These are phyloP conservation scores for Neelides sp. DNA, from an alignment of 1,140 invertebrate species.

Conservation along the genomic window DNA sequence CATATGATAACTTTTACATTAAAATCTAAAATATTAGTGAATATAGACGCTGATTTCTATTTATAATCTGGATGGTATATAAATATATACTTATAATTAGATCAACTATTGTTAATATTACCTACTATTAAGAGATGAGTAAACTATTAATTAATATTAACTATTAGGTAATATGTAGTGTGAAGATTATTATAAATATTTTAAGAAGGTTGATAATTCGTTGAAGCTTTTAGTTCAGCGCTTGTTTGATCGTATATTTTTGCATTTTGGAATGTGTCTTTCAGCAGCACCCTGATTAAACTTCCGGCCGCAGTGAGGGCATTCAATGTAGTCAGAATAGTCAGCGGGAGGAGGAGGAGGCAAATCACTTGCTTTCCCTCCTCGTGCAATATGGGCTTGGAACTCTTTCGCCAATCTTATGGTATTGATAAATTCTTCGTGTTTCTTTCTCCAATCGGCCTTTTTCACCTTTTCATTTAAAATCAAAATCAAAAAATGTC, in stretches of 20 bases:
- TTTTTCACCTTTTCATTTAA: slow-evolving; percentile 40
- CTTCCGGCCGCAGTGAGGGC: slow-evolving; percentile 74
- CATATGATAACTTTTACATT: no score
- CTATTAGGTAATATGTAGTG: no score
- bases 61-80: no score
- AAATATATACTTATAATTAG: no score
- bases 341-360: slow-evolving; percentile 76
- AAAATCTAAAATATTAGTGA: no score
- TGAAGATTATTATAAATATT: no score
- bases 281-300: slow-evolving; percentile 78
- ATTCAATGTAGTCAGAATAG: slow-evolving; percentile 79
- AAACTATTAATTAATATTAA: no score
- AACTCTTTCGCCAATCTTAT: slow-evolving; percentile 79
- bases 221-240: slow-evolving; percentile 35
- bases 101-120: no score
- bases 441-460: slow-evolving; percentile 76
- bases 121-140: no score
- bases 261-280: slow-evolving; percentile 86
- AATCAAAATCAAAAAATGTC: no score
- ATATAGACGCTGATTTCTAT: no score
- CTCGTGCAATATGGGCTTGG: slow-evolving; percentile 67
- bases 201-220: no score
- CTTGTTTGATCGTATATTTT: slow-evolving; percentile 67
- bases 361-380: slow-evolving; percentile 71
- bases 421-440: slow-evolving; percentile 80